Evolutionary conservation across 2,797 vertebrate genomes (phyloP).

Genomic region (Arremon aurantiirostris): DNA sequence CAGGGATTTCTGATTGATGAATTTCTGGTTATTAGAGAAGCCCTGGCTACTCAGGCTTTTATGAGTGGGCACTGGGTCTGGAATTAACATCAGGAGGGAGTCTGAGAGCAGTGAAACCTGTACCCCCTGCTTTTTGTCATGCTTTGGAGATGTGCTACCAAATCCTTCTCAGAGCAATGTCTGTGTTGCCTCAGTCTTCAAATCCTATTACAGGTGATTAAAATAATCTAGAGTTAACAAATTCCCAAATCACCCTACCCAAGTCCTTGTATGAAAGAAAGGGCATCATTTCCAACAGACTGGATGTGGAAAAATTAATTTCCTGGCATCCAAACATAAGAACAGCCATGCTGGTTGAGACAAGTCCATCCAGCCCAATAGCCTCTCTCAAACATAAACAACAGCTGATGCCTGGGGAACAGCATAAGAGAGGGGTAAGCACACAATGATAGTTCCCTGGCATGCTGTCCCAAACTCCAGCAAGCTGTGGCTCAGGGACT

Average conservation of each 20-base stretch:
- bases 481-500: constrained; percentile 67
- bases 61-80: neutral
- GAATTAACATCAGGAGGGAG: neutral
- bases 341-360: constrained; percentile 44
- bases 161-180: neutral
- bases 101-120: neutral
- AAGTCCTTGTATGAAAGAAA: constrained; percentile 33
- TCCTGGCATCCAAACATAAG: constrained; percentile 44
- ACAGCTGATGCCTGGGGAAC: constrained; percentile 59
- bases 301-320: constrained; percentile 52
- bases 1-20: neutral
- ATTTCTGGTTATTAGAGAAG: neutral
- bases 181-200: constrained; percentile 22
- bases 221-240: constrained; percentile 20
- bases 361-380: constrained; percentile 55
- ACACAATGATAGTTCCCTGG: constrained; percentile 33
- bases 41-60: neutral
- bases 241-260: neutral
- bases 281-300: constrained; percentile 20
- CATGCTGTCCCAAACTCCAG: constrained; percentile 52
- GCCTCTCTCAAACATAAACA: constrained; percentile 48
- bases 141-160: neutral
- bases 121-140: neutral
- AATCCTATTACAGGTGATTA: constrained; percentile 23
- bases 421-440: constrained; percentile 34